Evolutionary conservation across 2,797 vertebrate genomes (phyloP), one percentile per base, ranked within the genome.

Genomic region (Sandelia bainsii): DNA sequence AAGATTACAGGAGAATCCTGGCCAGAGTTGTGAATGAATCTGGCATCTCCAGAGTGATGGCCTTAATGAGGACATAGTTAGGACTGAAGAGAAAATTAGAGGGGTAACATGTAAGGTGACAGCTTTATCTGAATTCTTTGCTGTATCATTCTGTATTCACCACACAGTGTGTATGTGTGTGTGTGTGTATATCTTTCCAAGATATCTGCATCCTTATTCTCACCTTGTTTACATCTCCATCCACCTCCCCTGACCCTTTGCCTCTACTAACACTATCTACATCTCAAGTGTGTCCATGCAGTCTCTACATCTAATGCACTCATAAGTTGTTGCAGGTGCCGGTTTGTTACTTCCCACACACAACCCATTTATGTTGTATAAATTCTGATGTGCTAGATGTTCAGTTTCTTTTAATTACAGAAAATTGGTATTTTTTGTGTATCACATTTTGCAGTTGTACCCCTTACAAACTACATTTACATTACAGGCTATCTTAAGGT

Each of bases 1-100:
- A 69, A 85, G 84, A 89, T 89, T 87, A 84, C 44, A 73, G 54
- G 62, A 78, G 71, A 67, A 39, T 44, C 50, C n/a, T 4, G 6
- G 68, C 54, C 59, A 52, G 65, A 77, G 77, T 53, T 81, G 64
- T 54, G 69, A 83, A 75, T 73, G 79, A 72, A 67, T 80, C 44
- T 51, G 17, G 59, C 50, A 52, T 75, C 61, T 69, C 52, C 13
- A 25, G 66, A 57, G 62, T 68, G 68, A 81, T 72, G 57, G 60
- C 44, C 48, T 65, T 79, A 91, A 84, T 79, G 59, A 73, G 72
- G 61, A 59, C 40, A 22, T 46, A 53, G 57, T 64, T 52, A 44
- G 71, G 34, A 49, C 53, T 8, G n/a, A 53, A 22, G 20, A 58
- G 34, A 69, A 64, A 73, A 69, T 5, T n/a, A 79, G 44, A 59